phyloP scores from a whole-genome alignment of 2,888 invertebrate species.

The Eupithecia subfuscata region DNA sequence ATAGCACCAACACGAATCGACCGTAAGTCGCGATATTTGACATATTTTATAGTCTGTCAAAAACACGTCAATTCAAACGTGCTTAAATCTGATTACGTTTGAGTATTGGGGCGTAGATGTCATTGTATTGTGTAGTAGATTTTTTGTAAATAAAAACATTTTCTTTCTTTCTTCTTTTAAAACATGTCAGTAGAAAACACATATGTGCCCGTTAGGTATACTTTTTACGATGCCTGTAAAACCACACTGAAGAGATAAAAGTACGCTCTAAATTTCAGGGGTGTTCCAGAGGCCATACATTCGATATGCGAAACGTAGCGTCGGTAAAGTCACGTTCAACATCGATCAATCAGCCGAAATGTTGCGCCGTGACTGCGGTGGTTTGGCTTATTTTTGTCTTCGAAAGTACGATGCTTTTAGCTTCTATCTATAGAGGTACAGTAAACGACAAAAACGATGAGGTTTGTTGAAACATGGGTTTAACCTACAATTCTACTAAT shows the following conservation, averaged over 20 bases:
- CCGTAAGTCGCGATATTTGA: too few relatives aligned
- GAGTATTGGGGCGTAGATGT: too few relatives aligned
- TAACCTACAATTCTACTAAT: too few relatives aligned
- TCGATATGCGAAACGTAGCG: slow-evolving; percentile 9
- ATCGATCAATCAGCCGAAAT: slow-evolving; percentile 32
- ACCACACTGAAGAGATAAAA: neutral
- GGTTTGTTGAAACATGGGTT: too few relatives aligned
- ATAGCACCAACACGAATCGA: too few relatives aligned
- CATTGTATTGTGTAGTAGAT: too few relatives aligned
- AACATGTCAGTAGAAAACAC: neutral
- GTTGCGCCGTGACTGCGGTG: slow-evolving; percentile 13
- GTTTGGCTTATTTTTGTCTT: slow-evolving; percentile 20
- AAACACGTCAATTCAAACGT: too few relatives aligned
- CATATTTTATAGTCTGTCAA: too few relatives aligned
- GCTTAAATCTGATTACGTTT: too few relatives aligned
- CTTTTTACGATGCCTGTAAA: neutral
- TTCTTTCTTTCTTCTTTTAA: neutral
- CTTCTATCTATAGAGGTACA: neutral
- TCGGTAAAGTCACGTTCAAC: slow-evolving; percentile 24
- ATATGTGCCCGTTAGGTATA: neutral
- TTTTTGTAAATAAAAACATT: too few relatives aligned
- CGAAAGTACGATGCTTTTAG: slow-evolving; percentile 1
- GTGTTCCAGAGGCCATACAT: neutral
- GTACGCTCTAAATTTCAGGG: neutral
- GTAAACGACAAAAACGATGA: too few relatives aligned